Conservation (phyloP, 2,113 vertebrate genomes). For the Cebidichthys violaceus region DNA sequence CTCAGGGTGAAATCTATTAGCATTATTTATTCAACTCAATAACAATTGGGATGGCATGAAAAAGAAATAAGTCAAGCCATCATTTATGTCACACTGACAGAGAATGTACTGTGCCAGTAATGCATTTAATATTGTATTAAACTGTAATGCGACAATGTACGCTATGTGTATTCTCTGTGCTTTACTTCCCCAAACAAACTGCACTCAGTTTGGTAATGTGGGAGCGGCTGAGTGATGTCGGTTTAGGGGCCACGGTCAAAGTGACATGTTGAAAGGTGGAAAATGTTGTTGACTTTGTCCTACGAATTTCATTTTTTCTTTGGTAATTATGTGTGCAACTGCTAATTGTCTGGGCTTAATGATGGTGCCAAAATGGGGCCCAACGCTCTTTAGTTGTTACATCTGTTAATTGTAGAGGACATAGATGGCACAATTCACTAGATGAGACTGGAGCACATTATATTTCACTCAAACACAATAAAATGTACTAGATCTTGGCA, state of each 20-base stretch:
- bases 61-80: slow-evolving; percentile 67
- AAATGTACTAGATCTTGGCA: slow-evolving; percentile 74
- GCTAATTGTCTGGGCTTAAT: slow-evolving; percentile 78
- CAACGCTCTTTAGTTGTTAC: slow-evolving; percentile 63
- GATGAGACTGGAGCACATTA: slow-evolving; percentile 71
- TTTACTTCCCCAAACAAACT: slow-evolving; percentile 53
- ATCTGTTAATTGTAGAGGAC: slow-evolving; percentile 76
- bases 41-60: slow-evolving; percentile 70
- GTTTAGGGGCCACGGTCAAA: slow-evolving; percentile 63
- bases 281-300: slow-evolving; percentile 71
- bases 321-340: slow-evolving; percentile 76
- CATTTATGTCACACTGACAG: slow-evolving; percentile 63
- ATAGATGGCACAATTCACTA: slow-evolving; percentile 75
- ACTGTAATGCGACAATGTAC: slow-evolving; percentile 31
- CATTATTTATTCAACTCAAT: slow-evolving; percentile 77
- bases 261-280: slow-evolving; percentile 70
- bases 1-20: slow-evolving; percentile 79
- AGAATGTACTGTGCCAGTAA: slow-evolving; percentile 50
- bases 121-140: slow-evolving; percentile 47
- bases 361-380: slow-evolving; percentile 64
- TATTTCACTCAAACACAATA: slow-evolving; percentile 76
- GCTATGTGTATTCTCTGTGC: not conserved
- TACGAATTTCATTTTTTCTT: slow-evolving; percentile 71
- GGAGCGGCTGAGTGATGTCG: slow-evolving; percentile 50
- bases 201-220: slow-evolving; percentile 27